These are phyloP conservation scores for Cataglyphis livida DNA, from an alignment of 2,888 invertebrate genomes.

Conservation along the genomic window DNA sequence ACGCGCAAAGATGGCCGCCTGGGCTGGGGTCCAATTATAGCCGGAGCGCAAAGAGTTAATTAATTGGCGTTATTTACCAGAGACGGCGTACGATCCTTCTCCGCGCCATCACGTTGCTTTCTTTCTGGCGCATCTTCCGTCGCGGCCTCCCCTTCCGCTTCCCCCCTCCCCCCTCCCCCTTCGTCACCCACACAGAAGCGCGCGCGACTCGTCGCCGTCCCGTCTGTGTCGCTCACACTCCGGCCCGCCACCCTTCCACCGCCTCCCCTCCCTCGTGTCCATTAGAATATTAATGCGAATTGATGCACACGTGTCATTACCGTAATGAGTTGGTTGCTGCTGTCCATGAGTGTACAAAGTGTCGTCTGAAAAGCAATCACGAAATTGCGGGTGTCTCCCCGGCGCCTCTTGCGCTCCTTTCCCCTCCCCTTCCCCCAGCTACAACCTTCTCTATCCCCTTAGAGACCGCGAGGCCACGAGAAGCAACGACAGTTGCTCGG, in stretches of 20 bases:
- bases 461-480: conserved; percentile 38
- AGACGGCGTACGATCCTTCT: conserved; percentile 67
- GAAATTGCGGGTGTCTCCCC: conserved; percentile 82
- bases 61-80: conserved; percentile 79
- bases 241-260: conserved; percentile 55
- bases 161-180: too few relatives aligned
- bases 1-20: conserved; percentile 75
- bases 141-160: neutral
- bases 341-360: conserved; percentile 79
- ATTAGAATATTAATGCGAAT: conserved; percentile 85
- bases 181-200: conserved; percentile 13
- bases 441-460: conserved; percentile 21
- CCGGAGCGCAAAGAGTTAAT: conserved; percentile 74
- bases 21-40: conserved; percentile 45
- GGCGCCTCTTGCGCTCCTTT: conserved; percentile 56
- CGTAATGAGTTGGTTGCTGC: conserved; percentile 84
- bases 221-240: conserved; percentile 62
- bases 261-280: conserved; percentile 74
- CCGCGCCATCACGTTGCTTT: conserved; percentile 68
- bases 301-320: conserved; percentile 85
- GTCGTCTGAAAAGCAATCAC: conserved; percentile 84
- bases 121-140: conserved; percentile 69
- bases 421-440: conserved; percentile 35
- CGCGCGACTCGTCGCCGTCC: conserved; percentile 47
- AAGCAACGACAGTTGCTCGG: conserved; percentile 16